Base-by-base conservation (phyloP, 2,888 invertebrate species). In the Tetranychus piercei region DNA sequence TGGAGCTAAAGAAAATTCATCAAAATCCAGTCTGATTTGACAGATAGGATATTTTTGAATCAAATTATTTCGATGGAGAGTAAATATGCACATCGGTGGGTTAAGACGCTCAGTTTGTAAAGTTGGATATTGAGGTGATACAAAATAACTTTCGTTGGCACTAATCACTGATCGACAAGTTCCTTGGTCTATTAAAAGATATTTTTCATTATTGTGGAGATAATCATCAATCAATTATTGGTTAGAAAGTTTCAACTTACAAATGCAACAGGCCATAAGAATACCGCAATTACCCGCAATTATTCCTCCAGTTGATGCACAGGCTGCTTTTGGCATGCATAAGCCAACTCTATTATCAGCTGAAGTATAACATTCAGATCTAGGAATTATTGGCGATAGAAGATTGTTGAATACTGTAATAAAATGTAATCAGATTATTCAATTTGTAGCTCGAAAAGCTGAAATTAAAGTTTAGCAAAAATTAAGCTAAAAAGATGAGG, bases 21-120 rank as follows among this genome's bases (percentile, higher is more conserved):
- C 88, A 80, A 92, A 88, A 81, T 92, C 91, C 69, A 74, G 74
- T 66, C 90, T 88, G 80, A 90, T 87, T 81, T 92, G 92, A 79
- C 92, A 92, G n/a, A 92, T 74, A 20, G 77, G 76, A 44, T 64
- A 75, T 70, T 77, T 77, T 20, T 77, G 69, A 15, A 76, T 55
- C 44, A 77, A 23, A 20, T 73, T 65, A 22, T 75, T 76, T 20
- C 77, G 73, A 20, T 77, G 76, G 55, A 77, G 70, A 20, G 77
- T 77, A 34, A 77, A 77, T 64, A 77, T 77, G 64, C 77, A 77
- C 45, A 77, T 72, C 5, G 77, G 75, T 44, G 77, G 77, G 43
- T 77, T 76, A 18, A 77, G 34, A 18, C 77, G 76, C 15, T 77
- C 75, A 4, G 73, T 76, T 23, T 75, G 75, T 23, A 77, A 22